Conservation (phyloP, 2,797 vertebrate species). For the Centropyge bicolor region DNA sequence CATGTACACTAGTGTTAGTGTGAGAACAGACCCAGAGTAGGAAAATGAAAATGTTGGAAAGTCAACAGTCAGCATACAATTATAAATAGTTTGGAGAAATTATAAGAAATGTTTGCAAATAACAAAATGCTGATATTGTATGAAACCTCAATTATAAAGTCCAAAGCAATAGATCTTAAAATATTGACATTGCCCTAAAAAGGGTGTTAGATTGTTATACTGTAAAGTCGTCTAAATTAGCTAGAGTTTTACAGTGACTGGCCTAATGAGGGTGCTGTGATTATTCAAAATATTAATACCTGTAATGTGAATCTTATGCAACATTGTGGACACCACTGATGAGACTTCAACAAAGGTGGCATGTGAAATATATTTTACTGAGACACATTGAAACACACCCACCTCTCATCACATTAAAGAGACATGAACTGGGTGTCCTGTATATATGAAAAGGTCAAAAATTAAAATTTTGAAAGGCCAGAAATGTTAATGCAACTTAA, state of each 20-base stretch:
- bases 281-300: background rate
- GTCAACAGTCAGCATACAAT: background rate
- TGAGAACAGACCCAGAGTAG: background rate
- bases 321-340: background rate
- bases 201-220: background rate
- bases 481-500: background rate
- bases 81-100: background rate
- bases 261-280: background rate
- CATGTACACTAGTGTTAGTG: background rate
- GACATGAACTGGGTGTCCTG: background rate
- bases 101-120: background rate
- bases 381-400: background rate
- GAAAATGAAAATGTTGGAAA: background rate
- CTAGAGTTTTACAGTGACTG: background rate
- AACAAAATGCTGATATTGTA: background rate
- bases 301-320: background rate
- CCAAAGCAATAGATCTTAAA: background rate
- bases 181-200: background rate
- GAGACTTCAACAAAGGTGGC: conserved; percentile 2
- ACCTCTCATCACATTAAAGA: background rate
- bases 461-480: background rate
- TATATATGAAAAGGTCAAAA: background rate
- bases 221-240: background rate
- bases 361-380: conserved; percentile 6
- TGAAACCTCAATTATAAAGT: background rate